Conservation (phyloP, 1,140 invertebrate species). For the Zophobas atratus region DNA sequence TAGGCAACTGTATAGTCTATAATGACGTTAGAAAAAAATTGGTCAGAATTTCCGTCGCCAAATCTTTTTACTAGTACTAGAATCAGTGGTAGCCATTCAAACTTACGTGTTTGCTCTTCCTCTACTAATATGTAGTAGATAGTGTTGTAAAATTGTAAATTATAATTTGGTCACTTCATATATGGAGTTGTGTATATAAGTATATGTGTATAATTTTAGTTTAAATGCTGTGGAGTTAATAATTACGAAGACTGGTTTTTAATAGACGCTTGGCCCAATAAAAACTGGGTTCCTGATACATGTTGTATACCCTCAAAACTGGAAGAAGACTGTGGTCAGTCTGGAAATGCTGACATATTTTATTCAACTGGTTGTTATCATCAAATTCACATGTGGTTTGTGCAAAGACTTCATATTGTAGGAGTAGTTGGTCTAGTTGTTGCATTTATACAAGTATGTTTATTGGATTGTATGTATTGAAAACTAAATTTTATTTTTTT, state of each 20-base stretch:
- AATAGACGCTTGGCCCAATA: slow-evolving; percentile 83
- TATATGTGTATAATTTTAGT: slow-evolving; percentile 69
- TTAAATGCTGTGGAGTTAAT: slow-evolving; percentile 89
- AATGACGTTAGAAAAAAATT: no score
- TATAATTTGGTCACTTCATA: neutral
- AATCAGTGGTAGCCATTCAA: no score
- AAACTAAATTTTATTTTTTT: slow-evolving; percentile 64
- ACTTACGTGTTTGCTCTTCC: no score
- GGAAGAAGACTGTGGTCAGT: slow-evolving; percentile 68
- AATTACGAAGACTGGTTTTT: slow-evolving; percentile 89
- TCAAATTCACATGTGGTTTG: slow-evolving; percentile 79
- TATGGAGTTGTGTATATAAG: no score
- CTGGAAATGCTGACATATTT: slow-evolving; percentile 73
- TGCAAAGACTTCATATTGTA: slow-evolving; percentile 79
- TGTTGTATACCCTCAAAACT: slow-evolving; percentile 77
- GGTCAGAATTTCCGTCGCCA: no score
- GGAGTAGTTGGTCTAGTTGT: slow-evolving; percentile 80
- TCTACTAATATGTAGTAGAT: no score
- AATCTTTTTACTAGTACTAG: no score
- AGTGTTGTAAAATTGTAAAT: no score
- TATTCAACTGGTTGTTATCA: slow-evolving; percentile 79
- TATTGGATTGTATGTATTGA: neutral
- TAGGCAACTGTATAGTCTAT: no score
- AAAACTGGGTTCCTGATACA: slow-evolving; percentile 83
- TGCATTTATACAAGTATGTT: slow-evolving; percentile 76